phyloP scores from a whole-genome alignment of 1,140 invertebrate species.

The Bradynema listronoti region DNA sequence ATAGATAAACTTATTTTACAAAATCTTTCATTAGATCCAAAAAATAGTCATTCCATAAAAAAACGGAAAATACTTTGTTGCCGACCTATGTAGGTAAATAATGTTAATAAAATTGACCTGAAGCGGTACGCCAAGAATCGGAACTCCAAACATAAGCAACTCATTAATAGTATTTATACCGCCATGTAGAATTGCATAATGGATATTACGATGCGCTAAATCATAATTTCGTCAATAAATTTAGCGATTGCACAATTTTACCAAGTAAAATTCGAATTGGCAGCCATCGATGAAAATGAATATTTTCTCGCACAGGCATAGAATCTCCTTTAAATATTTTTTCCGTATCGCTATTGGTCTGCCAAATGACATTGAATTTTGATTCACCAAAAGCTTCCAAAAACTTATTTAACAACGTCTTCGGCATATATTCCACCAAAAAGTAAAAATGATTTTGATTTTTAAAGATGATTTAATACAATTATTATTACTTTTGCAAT shows the following conservation, averaged over 20 bases:
- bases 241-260: not conserved
- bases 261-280: conserved; percentile 50
- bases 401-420: conserved; percentile 32
- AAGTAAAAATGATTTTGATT: conserved; percentile 8
- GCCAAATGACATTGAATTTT: conserved; percentile 39
- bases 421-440: conserved; percentile 45
- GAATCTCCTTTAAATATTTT: conserved; percentile 16
- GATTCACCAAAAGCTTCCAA: conserved; percentile 34
- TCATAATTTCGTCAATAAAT: not conserved
- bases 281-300: conserved; percentile 41
- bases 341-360: conserved; percentile 40
- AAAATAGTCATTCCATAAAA: too few species aligned
- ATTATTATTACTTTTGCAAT: conserved; percentile 39
- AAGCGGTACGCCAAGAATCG: conserved; percentile 47
- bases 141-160: conserved; percentile 48
- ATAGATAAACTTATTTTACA: too few species aligned
- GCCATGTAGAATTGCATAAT: conserved; percentile 47
- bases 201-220: conserved; percentile 49
- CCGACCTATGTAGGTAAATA: too few species aligned
- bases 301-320: conserved; percentile 33
- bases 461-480: not conserved
- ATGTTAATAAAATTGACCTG: conserved; percentile 47
- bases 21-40: too few species aligned
- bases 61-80: too few species aligned
- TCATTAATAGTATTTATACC: conserved; percentile 53